Base-by-base conservation (phyloP, 2,797 vertebrate genomes). In the Sphenopsis melanotis region DNA sequence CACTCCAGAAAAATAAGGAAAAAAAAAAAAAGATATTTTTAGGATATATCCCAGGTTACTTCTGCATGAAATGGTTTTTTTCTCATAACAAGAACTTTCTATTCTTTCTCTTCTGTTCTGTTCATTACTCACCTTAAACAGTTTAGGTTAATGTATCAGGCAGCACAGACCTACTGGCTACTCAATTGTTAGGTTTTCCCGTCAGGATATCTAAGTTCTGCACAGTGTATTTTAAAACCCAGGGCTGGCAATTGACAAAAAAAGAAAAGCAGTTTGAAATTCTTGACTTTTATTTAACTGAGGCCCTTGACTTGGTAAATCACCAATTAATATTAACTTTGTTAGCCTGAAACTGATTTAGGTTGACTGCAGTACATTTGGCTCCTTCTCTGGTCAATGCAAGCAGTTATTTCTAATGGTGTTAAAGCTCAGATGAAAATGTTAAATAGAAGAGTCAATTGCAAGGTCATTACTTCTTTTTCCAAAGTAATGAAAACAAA, bases 381-480 rank as follows among this genome's bases (percentile, higher is more conserved):
- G 52, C 39, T 96, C 92, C 79, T 95, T 95, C 93, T 92, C 46
- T 89, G 68, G 90, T 92, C 94, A 96, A 49, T 10, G 57, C 44
- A 97, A 95, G 93, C 56, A 97, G 87, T 96, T 97, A 87, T 50
- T 93, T 91, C 89, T 96, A 97, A 97, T 96, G 72, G 77, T 95
- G 86, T 69, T 92, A 95, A 88, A 95, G 72, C 93, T 90, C 64
- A 96, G 74, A 97, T 93, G 82, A 97, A 98, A 97, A 97, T 90
- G 90, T 96, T 97, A 97, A 98, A 97, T 91, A 78, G 92, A 94
- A 85, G 78, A 97, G 97, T 96, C 96, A 98, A 97, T 95, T 97
- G 91, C 87, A 96, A 97, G 95, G 97, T 97, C 97, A 95, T 97
- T 96, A 96, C 42, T 95, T 94, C 95, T 96, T 95, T 94, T 93